phyloP scores from a whole-genome alignment of 2,797 vertebrate species.

The Esox masquinongy region DNA sequence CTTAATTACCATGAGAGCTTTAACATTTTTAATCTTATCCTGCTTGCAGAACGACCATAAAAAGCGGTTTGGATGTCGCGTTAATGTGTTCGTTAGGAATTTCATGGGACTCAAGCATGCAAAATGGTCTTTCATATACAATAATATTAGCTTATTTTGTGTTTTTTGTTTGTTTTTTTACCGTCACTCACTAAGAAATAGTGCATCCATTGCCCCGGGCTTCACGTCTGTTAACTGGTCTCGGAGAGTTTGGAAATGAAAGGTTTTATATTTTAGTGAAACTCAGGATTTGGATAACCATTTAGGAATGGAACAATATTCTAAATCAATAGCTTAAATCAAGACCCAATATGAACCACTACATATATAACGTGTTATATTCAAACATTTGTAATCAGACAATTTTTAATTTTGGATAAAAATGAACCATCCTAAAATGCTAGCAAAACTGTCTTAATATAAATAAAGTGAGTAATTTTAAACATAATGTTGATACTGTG shows the following conservation, averaged over 20 bases:
- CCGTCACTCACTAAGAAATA: conserved; percentile 5
- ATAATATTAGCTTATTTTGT: not conserved
- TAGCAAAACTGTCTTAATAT: not conserved
- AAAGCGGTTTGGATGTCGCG: not conserved
- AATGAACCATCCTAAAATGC: conserved; percentile 1
- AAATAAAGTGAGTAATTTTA: conserved; percentile 9
- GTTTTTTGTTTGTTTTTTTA: not conserved
- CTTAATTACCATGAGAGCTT: not conserved
- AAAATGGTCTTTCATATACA: not conserved
- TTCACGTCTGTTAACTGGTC: not conserved
- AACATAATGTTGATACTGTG: not conserved
- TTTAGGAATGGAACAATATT: not conserved
- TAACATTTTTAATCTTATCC: not conserved
- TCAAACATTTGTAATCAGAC: not conserved
- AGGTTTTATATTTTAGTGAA: not conserved
- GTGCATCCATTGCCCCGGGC: not conserved
- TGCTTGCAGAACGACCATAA: not conserved
- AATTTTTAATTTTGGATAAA: not conserved
- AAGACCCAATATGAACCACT: not conserved
- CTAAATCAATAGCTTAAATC: not conserved
- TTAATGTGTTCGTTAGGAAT: not conserved
- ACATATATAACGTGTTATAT: too few relatives aligned
- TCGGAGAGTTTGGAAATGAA: not conserved
- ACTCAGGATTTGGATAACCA: not conserved
- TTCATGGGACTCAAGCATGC: too few relatives aligned